These are phyloP conservation scores for Pogona vitticeps DNA, from an alignment of 2,113 vertebrate genomes.

Conservation along the genomic window DNA sequence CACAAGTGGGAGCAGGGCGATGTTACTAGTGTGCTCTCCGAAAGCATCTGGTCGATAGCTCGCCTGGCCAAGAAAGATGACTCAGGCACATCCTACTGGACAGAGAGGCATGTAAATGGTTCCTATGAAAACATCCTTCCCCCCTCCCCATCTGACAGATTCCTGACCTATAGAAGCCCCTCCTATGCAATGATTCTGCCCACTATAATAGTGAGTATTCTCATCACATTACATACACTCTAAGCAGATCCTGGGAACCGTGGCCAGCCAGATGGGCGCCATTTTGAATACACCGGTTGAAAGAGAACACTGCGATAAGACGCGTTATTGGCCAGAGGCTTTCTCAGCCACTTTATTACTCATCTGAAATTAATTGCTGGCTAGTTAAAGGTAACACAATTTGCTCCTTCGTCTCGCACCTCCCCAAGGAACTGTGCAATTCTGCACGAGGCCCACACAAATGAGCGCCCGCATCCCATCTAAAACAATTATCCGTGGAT, in stretches of 20 bases:
- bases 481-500: slow-evolving; percentile 19
- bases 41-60: no score
- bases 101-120: background rate
- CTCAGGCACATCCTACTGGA: no score
- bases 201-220: background rate
- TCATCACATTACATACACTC: background rate
- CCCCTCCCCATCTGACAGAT: background rate
- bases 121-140: background rate
- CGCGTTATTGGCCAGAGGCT: background rate
- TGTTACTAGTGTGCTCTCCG: no score
- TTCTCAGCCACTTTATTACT: background rate
- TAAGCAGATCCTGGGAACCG: background rate
- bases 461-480: slow-evolving; percentile 34
- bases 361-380: slow-evolving; percentile 34
- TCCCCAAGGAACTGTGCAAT: slow-evolving; percentile 20
- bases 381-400: slow-evolving; percentile 40
- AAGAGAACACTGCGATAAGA: slow-evolving; percentile 15
- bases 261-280: background rate
- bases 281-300: slow-evolving; percentile 4
- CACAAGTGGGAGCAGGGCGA: background rate
- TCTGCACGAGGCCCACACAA: slow-evolving; percentile 37
- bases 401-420: slow-evolving; percentile 28
- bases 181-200: accelerated
- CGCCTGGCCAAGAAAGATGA: background rate
- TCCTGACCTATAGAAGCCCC: background rate